Percentiles rank a stretch among this genome's conserved stretches.
These are phyloP conservation scores for Benitochromis conjunctus DNA, from an alignment of 2,113 vertebrate genomes.

Conservation along the genomic window DNA sequence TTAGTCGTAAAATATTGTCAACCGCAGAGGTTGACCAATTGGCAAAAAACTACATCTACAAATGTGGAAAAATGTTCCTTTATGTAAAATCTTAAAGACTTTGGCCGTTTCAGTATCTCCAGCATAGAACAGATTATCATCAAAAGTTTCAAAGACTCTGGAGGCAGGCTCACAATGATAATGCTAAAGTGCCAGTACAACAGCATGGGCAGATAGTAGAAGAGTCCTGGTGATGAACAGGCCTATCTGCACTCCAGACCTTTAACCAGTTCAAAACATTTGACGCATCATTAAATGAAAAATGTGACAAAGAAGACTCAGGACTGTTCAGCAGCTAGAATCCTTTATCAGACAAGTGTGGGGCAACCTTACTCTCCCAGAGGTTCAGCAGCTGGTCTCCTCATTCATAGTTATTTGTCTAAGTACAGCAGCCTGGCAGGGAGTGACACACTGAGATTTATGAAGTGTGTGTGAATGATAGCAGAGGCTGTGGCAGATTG, in stretches of 20 bases:
- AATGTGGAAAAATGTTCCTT: background rate
- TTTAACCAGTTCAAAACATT: background rate
- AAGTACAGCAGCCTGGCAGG: constrained; percentile 10
- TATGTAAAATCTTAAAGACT: too few species aligned
- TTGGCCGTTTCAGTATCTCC: too few species aligned
- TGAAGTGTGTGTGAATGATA: background rate
- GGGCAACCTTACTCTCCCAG: background rate
- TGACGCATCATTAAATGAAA: background rate
- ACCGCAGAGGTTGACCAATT: background rate
- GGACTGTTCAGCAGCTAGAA: background rate
- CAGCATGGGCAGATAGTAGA: background rate
- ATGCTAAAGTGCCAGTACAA: background rate
- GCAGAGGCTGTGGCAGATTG: background rate
- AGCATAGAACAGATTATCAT: background rate
- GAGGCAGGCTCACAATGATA: too few species aligned
- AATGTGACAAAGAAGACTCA: background rate
- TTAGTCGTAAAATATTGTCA: background rate
- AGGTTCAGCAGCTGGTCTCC: background rate
- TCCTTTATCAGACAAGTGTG: rapidly evolving
- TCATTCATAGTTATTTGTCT: background rate
- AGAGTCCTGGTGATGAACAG: background rate
- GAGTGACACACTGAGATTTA: background rate
- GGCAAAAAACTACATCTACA: background rate
- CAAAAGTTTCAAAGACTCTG: too few species aligned
- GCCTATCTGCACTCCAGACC: too few species aligned